A percentile compares a stretch with the other conserved stretches of the same genome.
Conservation (phyloP, 2,888 invertebrate genomes). For the Alentia gelatinosa region DNA sequence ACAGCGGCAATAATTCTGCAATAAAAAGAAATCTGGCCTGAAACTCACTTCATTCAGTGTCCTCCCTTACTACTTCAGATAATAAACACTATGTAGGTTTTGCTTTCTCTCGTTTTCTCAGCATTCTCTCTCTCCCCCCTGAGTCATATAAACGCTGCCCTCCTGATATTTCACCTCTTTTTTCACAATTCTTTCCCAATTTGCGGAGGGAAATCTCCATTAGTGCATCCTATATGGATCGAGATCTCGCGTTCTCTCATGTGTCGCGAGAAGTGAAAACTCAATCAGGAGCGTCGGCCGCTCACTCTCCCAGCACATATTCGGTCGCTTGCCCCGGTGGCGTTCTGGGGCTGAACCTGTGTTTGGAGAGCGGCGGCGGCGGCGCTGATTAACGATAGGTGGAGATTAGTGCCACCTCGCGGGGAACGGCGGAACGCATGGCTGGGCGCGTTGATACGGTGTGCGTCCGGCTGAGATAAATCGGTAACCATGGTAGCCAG, state of each 20-base stretch:
- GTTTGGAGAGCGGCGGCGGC: not conserved
- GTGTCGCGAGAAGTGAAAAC: conserved; percentile 35
- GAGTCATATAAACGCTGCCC: not conserved
- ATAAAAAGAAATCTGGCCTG: too few relatives aligned
- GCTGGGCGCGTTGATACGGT: conserved; percentile 22
- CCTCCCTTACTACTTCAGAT: too few relatives aligned
- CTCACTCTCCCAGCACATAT: not conserved
- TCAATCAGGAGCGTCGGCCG: conserved; percentile 1
- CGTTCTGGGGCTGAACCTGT: not conserved
- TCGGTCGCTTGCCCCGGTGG: not conserved
- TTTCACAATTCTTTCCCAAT: not conserved
- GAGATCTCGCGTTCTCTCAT: conserved; percentile 20
- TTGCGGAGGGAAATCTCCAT: not conserved
- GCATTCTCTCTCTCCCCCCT: too few relatives aligned
- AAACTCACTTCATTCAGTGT: too few relatives aligned
- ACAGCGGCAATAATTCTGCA: too few relatives aligned
- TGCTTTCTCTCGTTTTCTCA: too few relatives aligned
- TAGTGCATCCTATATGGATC: not conserved
- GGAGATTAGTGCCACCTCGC: conserved; percentile 33
- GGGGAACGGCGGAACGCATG: conserved; percentile 16
- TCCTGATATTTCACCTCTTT: not conserved
- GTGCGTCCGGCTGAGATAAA: conserved; percentile 27
- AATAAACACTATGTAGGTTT: too few relatives aligned
- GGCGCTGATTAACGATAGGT: conserved; percentile 22
- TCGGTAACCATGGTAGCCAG: conserved; percentile 2